A percentile compares a stretch with the other conserved stretches of the same genome.
phyloP scores from a whole-genome alignment of 2,113 vertebrate genomes.

The Ictalurus furcatus region DNA sequence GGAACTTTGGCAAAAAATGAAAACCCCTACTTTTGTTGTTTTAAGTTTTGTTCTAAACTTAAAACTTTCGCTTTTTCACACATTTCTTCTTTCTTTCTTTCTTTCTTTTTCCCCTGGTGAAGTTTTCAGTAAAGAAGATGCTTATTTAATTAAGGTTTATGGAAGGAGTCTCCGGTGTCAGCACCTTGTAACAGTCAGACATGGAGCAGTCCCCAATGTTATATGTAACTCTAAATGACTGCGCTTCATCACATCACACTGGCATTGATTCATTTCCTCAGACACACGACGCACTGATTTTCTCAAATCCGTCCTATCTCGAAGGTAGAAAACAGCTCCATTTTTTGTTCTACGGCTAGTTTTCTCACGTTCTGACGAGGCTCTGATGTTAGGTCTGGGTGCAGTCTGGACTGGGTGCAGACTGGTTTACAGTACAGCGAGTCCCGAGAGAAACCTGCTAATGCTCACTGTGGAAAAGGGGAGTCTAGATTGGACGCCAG shows the following conservation, averaged over 20 bases:
- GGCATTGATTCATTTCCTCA: neutral
- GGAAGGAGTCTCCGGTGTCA: neutral
- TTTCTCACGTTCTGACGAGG: neutral
- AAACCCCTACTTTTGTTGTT: too few relatives aligned
- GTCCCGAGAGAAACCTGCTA: neutral
- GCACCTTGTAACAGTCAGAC: neutral
- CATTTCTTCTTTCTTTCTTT: too few relatives aligned
- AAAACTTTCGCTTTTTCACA: too few relatives aligned
- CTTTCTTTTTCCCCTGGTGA: neutral
- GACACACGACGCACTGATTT: neutral
- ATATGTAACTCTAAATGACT: neutral
- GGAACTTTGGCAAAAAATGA: neutral
- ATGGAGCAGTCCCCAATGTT: neutral
- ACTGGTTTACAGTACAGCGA: neutral
- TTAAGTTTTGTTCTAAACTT: too few relatives aligned
- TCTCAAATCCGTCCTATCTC: neutral
- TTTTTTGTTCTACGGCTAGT: neutral
- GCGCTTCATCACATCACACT: neutral
- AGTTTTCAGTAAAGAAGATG: neutral
- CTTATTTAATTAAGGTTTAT: neutral
- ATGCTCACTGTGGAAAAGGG: slow-evolving; percentile 18
- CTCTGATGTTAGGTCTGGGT: neutral
- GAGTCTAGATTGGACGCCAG: neutral
- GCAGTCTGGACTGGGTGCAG: neutral
- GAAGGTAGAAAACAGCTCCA: neutral